Evolutionary conservation across 2,113 vertebrate genomes (phyloP), one percentile per base, ranked within the genome.

Genomic region (Sula dactylatra): DNA sequence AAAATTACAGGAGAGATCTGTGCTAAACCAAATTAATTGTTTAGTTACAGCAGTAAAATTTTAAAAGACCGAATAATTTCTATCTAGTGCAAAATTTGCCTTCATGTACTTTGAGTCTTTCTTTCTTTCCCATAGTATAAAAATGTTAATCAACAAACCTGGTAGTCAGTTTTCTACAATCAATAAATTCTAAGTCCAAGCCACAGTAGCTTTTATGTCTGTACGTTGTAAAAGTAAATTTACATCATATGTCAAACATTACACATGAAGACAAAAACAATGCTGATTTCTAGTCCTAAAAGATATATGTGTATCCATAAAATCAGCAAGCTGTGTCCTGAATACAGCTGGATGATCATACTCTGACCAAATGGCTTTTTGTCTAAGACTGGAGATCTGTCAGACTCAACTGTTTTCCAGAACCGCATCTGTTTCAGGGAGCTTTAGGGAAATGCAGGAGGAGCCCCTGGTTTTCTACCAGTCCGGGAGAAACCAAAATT

Each of bases 181-280:
- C 85, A 94, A 94, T 97, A 97, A 96, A 95, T 96, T 80, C 72
- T 72, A 81, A 59, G 36, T 67, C 92, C 95, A 92, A 94, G 83
- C 88, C 92, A 96, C 89, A 94, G 97, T 96, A 97, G 97, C 90
- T 97, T 95, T 95, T 96, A 96, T 95, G 93, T 97, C 94, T 94
- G 82, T 96, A 89, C 3, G 6, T 74, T 97, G 96, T 96, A 97
- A 98, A 97, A 98, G 93, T 93, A 96, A 96, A 97, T 97, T 97
- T 96, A 97, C 92, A 96, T 97, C 92, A n/a, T 86, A 96, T 98
- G 97, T 96, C 97, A 98, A 97, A 98, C 96, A 95, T 82, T 97
- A 95, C 95, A 92, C 94, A 95, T 34, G 26, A 91, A 96, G 95
- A 95, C 84, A 92, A 97, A 98, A 97, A 91, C 86, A 96, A 96